A percentile compares a stretch with the other conserved stretches of the same genome.
phyloP scores from a whole-genome alignment of 2,888 invertebrate species.

The Labia minor region DNA sequence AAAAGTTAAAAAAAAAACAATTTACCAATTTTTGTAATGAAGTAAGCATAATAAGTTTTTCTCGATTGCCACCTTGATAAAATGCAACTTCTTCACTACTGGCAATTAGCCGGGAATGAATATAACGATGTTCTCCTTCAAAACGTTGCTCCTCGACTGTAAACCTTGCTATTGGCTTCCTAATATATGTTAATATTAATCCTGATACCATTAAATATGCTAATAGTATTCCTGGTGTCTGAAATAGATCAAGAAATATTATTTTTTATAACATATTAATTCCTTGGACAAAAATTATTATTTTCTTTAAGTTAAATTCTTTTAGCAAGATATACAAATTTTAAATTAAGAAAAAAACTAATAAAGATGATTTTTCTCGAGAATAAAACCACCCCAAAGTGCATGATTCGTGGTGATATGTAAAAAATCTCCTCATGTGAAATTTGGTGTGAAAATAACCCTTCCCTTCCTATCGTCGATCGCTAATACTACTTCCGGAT shows the following conservation, averaged over 20 bases:
- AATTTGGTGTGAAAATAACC: too few species aligned
- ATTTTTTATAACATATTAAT: neutral
- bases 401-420: too few species aligned
- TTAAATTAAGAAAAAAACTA: too few species aligned
- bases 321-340: too few species aligned
- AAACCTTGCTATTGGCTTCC: slow-evolving; percentile 77
- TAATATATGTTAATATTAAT: slow-evolving; percentile 68
- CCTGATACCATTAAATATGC: slow-evolving; percentile 81
- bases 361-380: too few species aligned
- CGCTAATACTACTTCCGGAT: too few species aligned
- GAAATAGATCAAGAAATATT: slow-evolving; percentile 34
- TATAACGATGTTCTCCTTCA: slow-evolving; percentile 97
- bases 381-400: too few species aligned
- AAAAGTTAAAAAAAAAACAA: too few species aligned
- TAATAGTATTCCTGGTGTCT: slow-evolving; percentile 85
- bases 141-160: slow-evolving; percentile 91
- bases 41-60: slow-evolving; percentile 74
- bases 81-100: slow-evolving; percentile 81
- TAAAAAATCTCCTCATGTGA: too few species aligned
- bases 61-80: slow-evolving; percentile 55
- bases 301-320: slow-evolving; percentile 15
- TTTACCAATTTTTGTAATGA: slow-evolving; percentile 73
- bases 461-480: too few species aligned
- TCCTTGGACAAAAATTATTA: slow-evolving; percentile 1
- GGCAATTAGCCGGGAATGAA: slow-evolving; percentile 90